Percentiles rank a stretch among this genome's conserved stretches.
Evolutionary conservation across 1,140 invertebrate genomes (phyloP).

Genomic region (Agrilus planipennis): DNA sequence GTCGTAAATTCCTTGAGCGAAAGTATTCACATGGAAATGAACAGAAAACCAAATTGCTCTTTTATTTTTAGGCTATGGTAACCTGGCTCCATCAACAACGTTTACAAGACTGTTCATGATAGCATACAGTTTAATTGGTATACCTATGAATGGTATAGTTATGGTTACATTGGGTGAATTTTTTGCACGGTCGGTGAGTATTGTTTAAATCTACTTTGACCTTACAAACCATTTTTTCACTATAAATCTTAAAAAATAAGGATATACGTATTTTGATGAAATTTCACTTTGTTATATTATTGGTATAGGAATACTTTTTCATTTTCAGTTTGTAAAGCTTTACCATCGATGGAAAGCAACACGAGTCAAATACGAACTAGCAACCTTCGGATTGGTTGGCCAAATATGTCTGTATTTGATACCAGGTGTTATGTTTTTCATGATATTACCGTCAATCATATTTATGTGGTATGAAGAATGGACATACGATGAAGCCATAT

Average conservation of each 20-base stretch:
- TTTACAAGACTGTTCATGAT: conserved; percentile 80
- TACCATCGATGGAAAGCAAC: conserved; percentile 66
- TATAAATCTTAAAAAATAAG: too few species aligned
- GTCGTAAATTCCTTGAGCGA: too few species aligned
- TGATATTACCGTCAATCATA: conserved; percentile 82
- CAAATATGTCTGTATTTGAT: conserved; percentile 69
- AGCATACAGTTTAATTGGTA: conserved; percentile 86
- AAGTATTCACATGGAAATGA: too few species aligned
- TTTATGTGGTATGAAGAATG: conserved; percentile 82
- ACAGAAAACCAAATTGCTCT: conserved; percentile 7
- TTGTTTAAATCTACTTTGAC: too few species aligned
- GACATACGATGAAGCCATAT: conserved; percentile 80
- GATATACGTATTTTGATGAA: too few species aligned
- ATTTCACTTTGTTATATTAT: neutral
- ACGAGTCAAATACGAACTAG: conserved; percentile 50
- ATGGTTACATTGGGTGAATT: conserved; percentile 68
- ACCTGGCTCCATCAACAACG: conserved; percentile 73
- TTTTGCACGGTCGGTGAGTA: conserved; percentile 58
- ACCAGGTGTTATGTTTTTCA: conserved; percentile 79
- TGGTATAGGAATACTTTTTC: conserved; percentile 14
- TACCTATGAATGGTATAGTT: conserved; percentile 85
- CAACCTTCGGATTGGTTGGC: conserved; percentile 54
- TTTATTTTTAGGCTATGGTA: conserved; percentile 66
- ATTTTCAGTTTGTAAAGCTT: conserved; percentile 52
- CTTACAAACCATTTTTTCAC: too few species aligned